A percentile compares a stretch with the other conserved stretches of the same genome.
phyloP scores from a whole-genome alignment of 2,113 vertebrate genomes.

The Ptyas mucosa region DNA sequence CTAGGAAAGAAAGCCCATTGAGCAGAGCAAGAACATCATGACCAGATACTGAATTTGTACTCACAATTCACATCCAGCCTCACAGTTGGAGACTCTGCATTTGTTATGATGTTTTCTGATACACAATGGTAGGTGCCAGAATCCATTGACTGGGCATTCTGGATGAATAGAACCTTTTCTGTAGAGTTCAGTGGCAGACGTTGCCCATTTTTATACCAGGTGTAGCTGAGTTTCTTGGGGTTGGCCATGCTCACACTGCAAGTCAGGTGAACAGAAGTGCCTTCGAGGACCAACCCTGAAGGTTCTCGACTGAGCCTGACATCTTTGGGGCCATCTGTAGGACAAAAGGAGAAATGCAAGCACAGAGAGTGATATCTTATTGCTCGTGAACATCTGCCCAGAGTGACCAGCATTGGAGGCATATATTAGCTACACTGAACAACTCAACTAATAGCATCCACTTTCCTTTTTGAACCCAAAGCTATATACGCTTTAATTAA shows the following conservation, averaged over 20 bases:
- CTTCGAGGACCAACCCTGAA: neutral
- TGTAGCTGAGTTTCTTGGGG: neutral
- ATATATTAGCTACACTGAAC: neutral
- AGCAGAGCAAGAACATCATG: neutral
- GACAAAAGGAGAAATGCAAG: neutral
- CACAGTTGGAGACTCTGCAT: accelerated
- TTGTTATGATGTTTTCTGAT: neutral
- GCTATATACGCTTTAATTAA: neutral
- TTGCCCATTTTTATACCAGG: neutral
- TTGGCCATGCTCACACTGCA: neutral
- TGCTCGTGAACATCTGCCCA: neutral
- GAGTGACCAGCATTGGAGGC: neutral
- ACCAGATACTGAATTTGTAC: neutral
- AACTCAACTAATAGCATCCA: too few species aligned
- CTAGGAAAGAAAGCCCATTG: neutral
- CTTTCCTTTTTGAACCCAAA: neutral
- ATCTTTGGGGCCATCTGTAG: neutral
- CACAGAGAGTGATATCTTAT: neutral
- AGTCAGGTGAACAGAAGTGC: neutral
- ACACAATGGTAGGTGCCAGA: neutral
- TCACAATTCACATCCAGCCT: neutral
- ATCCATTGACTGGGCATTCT: neutral
- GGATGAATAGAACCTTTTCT: neutral
- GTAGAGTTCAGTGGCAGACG: neutral
- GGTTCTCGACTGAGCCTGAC: neutral